These are phyloP conservation scores for Hydropotes inermis DNA, from an alignment of 2,113 vertebrate genomes.

Conservation along the genomic window DNA sequence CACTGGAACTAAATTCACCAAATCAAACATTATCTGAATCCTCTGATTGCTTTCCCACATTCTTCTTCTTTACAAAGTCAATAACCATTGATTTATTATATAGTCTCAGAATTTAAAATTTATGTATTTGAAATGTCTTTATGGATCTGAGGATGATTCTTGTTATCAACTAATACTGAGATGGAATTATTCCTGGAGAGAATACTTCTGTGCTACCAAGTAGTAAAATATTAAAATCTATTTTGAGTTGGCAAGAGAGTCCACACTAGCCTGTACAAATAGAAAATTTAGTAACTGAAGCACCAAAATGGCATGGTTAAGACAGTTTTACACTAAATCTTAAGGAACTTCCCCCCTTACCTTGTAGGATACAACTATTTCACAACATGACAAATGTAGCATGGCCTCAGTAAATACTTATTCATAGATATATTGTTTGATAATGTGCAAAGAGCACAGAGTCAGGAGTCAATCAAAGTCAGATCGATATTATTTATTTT, in stretches of 20 bases:
- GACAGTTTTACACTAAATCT: neutral
- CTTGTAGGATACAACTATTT: neutral
- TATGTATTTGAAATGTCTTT: neutral
- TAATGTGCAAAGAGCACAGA: neutral
- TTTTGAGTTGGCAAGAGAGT: neutral
- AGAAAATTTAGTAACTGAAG: neutral
- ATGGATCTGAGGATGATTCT: neutral
- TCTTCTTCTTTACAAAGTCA: neutral
- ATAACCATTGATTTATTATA: neutral
- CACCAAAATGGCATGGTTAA: neutral
- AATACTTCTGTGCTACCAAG: neutral
- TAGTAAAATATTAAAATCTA: constrained; percentile 14
- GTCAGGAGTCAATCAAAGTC: neutral
- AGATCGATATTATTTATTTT: neutral
- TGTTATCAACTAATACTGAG: neutral
- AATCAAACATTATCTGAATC: neutral
- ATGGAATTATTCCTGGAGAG: neutral
- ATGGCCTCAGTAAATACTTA: neutral
- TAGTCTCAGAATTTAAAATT: constrained; percentile 20
- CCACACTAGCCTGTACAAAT: neutral
- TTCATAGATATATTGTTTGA: neutral
- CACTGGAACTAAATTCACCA: neutral
- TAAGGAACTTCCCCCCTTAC: neutral
- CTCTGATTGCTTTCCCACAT: neutral
- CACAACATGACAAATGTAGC: neutral